Base-by-base conservation (phyloP, 2,797 vertebrate species). In the Phoebastria nigripes region DNA sequence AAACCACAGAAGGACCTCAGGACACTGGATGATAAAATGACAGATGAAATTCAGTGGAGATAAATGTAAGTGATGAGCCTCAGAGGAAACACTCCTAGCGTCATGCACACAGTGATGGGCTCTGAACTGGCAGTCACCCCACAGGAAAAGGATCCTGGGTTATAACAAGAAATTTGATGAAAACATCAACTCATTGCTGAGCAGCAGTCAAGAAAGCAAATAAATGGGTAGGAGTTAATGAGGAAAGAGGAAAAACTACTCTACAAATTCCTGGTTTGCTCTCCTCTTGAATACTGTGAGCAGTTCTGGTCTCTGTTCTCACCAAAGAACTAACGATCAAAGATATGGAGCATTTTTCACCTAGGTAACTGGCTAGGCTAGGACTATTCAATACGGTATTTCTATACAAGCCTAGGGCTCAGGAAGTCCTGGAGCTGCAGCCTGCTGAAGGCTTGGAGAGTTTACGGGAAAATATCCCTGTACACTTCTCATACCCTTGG, bases 281-380 rank as follows among this genome's bases (percentile, higher is more conserved):
- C 47, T 67, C 12, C 17, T 81, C 26, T 86, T 82, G 79, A 95
- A 85, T 77, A 12, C 26, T 66, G 72, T 52, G 87, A 92, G 84
- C 69, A 35, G 33, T 54, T 91, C 63, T 85, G 37, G 44, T 81
- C 74, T 89, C 67, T 70, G 37, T 92, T 96, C 82, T 92, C 82
- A 91, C 59, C 72, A 85, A 79, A 93, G 70, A 93, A 24, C 12
- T 31, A 29, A 72, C 29, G 44, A 63, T 66, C 44, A 67, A 91
- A 92, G 78, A 73, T 63, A 82, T 1, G 52, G 78, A 78, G 29
- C 56, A 26, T 65, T 90, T 96, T 82, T 92, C 54, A 72, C 55
- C 54, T 47, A 52, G 51, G 69, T 81, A 86, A 83, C 63, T 31
- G 67, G 20, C 61, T 67, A 81, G 49, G 54, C 46, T 70, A 44